These are phyloP conservation scores for Quadriops clusia DNA, from an alignment of 2,888 invertebrate species.

Conservation along the genomic window DNA sequence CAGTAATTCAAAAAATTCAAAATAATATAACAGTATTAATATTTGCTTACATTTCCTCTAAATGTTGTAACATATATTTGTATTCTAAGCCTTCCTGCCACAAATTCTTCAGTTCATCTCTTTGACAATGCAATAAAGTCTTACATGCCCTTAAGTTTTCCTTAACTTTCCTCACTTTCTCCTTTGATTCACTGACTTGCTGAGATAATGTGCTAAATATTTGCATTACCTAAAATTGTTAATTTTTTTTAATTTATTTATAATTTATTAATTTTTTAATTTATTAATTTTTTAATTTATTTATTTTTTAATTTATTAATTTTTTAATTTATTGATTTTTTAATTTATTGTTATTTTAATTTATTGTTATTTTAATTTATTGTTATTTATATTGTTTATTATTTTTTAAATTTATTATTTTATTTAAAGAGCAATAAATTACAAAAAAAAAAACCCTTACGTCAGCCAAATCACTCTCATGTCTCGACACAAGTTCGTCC, in stretches of 20 bases:
- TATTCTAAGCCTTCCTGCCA: constrained; percentile 97
- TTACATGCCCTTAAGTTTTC: constrained; percentile 76
- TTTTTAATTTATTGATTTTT: too few species aligned
- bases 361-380: too few species aligned
- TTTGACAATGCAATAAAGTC: constrained; percentile 72
- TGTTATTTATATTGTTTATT: too few species aligned
- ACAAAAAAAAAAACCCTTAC: too few species aligned
- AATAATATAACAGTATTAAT: background rate
- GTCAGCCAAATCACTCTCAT: constrained; percentile 78
- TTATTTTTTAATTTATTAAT: too few species aligned
- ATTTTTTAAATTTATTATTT: too few species aligned
- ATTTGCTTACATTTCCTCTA: constrained; percentile 75
- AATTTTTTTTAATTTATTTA: too few species aligned
- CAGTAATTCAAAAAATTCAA: background rate
- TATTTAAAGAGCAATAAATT: too few species aligned
- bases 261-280: background rate
- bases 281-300: constrained; percentile 2
- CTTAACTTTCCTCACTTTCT: constrained; percentile 65
- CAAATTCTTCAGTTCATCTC: constrained; percentile 84
- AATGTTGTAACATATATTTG: constrained; percentile 74
- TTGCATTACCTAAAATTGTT: constrained; percentile 39
- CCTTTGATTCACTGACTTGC: constrained; percentile 62
- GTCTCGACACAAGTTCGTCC: constrained; percentile 76
- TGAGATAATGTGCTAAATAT: constrained; percentile 66
- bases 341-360: too few species aligned